A percentile compares a stretch with the other conserved stretches of the same genome.
Conservation (phyloP, 2,888 invertebrate genomes). For the Idaea straminata region DNA sequence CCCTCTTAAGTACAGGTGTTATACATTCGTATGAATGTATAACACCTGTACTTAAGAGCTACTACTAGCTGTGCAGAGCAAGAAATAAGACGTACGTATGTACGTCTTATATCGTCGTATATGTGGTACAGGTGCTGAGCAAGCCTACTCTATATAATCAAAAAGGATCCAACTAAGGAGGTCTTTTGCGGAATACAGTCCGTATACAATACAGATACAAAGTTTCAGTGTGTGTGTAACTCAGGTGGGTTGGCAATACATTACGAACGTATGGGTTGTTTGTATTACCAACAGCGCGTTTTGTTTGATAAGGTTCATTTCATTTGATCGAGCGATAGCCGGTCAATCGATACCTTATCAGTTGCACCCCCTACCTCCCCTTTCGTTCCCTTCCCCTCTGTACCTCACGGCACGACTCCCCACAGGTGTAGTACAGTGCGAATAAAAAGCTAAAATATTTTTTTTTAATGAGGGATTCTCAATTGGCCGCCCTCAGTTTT, state of each 20-base stretch:
- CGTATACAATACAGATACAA: no score
- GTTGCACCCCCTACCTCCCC: slow-evolving; percentile 30
- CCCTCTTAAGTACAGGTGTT: no score
- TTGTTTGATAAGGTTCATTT: slow-evolving; percentile 34
- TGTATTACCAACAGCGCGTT: background rate
- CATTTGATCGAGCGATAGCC: slow-evolving; percentile 49
- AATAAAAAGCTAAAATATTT: slow-evolving; percentile 14
- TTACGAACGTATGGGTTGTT: background rate
- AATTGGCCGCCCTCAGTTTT: background rate
- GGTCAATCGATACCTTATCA: slow-evolving; percentile 58
- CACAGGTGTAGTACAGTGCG: slow-evolving; percentile 42
- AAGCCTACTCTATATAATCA: no score
- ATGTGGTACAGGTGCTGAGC: no score
- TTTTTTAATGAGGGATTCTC: slow-evolving; percentile 4
- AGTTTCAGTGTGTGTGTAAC: no score
- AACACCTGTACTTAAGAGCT: no score
- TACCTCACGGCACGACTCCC: slow-evolving; percentile 20
- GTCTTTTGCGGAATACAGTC: no score
- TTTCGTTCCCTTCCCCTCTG: slow-evolving; percentile 18
- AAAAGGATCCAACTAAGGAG: no score
- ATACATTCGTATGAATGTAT: no score
- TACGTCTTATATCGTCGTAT: no score
- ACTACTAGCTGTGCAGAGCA: no score
- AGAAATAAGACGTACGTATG: no score
- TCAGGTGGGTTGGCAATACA: background rate